Evolutionary conservation across 1,140 invertebrate species (phyloP), one percentile per base, ranked within the genome.

Genomic region (Drosophila parvula): DNA sequence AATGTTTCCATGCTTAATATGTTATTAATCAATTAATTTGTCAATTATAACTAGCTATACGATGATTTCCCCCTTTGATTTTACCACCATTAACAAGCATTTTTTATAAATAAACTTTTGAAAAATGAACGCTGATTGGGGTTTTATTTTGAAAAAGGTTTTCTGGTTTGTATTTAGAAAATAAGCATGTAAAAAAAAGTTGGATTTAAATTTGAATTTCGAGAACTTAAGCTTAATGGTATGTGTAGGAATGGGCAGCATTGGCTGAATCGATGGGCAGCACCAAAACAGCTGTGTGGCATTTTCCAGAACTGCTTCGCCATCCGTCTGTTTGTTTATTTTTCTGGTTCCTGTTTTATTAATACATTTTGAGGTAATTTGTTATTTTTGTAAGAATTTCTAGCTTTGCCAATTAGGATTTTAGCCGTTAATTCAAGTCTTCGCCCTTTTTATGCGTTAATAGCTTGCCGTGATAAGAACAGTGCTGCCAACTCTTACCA

Each of bases 21-120:
- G 82, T 81, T 86, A 81, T 81, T 75, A 86, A 78, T 78, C 64
- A 81, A 73, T 73, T 69, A 36, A 51, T 84, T 85, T 85, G 75
- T 82, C 77, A 84, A 84, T 80, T 84, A 57, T 84, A 53, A 84
- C 47, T 63, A 73, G 68, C 69, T 74, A 38, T 74, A 74, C 48
- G 53, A 73, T 74, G 41, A 77, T 77, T 78, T 78, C 38, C 27
- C 11, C 50, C 48, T 70, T 76, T 82, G 51, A 78, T 73, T 53
- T 79, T 73, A 68, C 56, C 67, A 64, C 67, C 81, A 78, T 77
- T 86, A 86, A 86, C 83, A 81, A 73, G 51, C 74, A 79, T 81
- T 88, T 85, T 85, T 88, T 86, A 86, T 88, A 86, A 86, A 86
- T 86, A 86, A 88, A 51, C 50, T 57, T 64, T 68, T 73, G 38